Evolutionary conservation across 2,888 invertebrate species (phyloP), one percentile per base, ranked within the genome.

Genomic region (Ochlodes sylvanus): DNA sequence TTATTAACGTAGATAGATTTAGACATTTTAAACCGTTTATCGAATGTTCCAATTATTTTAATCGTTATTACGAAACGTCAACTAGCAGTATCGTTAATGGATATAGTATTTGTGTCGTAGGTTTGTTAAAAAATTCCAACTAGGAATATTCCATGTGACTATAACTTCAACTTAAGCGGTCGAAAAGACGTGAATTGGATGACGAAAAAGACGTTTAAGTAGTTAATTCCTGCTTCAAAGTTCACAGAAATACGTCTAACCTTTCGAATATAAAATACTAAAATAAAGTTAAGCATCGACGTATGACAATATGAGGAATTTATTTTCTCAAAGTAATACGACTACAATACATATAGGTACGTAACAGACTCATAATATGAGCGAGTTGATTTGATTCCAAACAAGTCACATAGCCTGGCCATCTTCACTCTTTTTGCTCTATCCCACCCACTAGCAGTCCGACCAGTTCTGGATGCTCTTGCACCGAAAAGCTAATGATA

Each of bases 31-130:
- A 2, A 32, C 27, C 32, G 15, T 55, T 55, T 55, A 55, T 55
- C 15, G 55, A 3, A n/a, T 34, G 32, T 21, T 32, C 55, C 55
- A 55, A 55, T 55, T 55, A 55, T 55, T 55, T 27, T 55, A 55
- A 55, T 55, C 55, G 55, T n/a, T n/a, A 27, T 55, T 32, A 55
- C 32, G 32, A 15, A 55, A 55, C 32, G 32, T 55, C 32, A 32
- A 15, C n/a, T 55, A 55, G 32, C 14, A 4, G 55, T 6, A n/a
- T 32, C 14, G 55, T 27, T 27, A 54, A 54, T 32, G 54, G 54
- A 56, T n/a, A 12, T 34, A 15, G 4, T 15, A 9, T 38, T 38
- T 38, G 38, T 38, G 1, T 38, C 9, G 34, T 34, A 38, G 38
- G 3, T 38, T 38, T 38, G 38, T 38, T 38, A 38, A 38, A 38